Evolutionary conservation across 2,888 invertebrate species (phyloP), one percentile per base, ranked within the genome.

Genomic region (Melipona bicolor): DNA sequence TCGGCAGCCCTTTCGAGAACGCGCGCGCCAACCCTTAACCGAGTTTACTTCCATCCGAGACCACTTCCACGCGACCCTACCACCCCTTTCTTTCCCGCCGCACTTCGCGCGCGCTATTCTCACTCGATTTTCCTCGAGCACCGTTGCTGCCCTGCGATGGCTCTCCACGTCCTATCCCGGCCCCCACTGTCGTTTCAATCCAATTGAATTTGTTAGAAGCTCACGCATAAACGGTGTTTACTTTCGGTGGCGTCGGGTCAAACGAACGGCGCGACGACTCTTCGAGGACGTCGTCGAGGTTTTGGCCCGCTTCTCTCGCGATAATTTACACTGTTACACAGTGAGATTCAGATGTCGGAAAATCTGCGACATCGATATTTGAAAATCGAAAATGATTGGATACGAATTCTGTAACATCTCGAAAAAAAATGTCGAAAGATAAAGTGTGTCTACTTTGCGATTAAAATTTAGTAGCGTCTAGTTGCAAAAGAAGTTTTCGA

Each of bases 91-190:
- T 50, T 17, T 24, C 82, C 77, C 69, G 68, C 79, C 73, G 43
- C 43, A 79, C 85, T 83, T 87, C 79, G 61, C 77, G 73, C 87
- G 71, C 77, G 77, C 77, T 71, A 79, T 86, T 88, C 79, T 88
- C 88, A 75, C 87, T 87, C 88, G 87, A 88, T 88, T 88, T 87
- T 88, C 83, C 81, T 87, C 67, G 83, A 87, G 84, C 81, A 85
- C 65, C 83, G 84, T 86, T 82, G 84, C 43, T 43, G 83, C 79
- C 84, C 71, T 62, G 77, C 69, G 86, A 86, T 86, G 88, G 78
- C 86, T 79, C 85, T 81, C 73, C 73, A 56, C 81, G 77, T 77
- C 9, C 61, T 59, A 75, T 27, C 67, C 77, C 76, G 59, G 4
- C 0, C 24, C 17, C 32, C 32, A 32, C 27, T 17, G 6, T 24